Conservation (phyloP, 2,888 invertebrate species). For the Aphidoletes aphidimyza region DNA sequence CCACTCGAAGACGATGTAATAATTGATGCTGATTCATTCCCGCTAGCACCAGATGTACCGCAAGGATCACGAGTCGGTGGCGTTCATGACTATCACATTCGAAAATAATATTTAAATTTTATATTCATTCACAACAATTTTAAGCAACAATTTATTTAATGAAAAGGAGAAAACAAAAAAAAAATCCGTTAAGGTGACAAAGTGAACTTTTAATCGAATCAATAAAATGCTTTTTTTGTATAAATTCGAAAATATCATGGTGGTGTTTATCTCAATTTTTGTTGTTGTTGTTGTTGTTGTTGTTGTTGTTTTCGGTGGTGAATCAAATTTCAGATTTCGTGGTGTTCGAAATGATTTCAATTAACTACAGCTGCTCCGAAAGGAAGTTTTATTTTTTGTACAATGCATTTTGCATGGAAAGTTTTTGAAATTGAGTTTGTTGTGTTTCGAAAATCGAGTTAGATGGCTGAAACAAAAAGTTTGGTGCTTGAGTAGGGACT, state of each 20-base stretch:
- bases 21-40: background rate
- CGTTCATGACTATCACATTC: background rate
- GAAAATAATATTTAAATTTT: background rate
- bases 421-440: too few relatives aligned
- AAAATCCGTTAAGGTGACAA: background rate
- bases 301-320: background rate
- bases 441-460: too few relatives aligned
- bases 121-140: background rate
- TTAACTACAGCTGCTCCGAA: background rate
- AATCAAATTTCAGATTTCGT: background rate
- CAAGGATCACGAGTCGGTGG: background rate
- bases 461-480: too few relatives aligned
- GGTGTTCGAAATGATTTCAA: background rate
- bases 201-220: constrained; percentile 16
- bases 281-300: background rate
- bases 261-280: too few relatives aligned
- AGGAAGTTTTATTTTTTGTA: too few relatives aligned
- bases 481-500: too few relatives aligned
- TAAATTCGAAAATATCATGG: background rate
- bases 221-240: background rate
- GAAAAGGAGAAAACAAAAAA: background rate
- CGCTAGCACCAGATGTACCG: background rate
- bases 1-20: background rate
- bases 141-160: background rate
- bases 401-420: too few relatives aligned